Evolutionary conservation across 2,113 vertebrate genomes (phyloP).

Genomic region (Dermatemys mawii): DNA sequence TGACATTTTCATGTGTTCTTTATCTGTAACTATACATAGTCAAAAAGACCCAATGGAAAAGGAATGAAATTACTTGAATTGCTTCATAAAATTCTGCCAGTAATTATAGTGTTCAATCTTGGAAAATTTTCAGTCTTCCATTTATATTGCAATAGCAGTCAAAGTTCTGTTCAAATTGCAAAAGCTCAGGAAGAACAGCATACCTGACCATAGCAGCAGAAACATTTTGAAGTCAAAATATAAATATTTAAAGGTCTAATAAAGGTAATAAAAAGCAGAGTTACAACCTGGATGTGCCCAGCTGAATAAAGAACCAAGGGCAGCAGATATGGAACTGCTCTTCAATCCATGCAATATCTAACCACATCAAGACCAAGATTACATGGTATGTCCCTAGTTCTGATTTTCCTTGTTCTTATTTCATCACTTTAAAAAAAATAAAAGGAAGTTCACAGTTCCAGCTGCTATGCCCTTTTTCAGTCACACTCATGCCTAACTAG

Average conservation of each 20-base stretch:
- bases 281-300: constrained; percentile 23
- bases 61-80: background rate
- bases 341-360: background rate
- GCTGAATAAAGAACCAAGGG: constrained; percentile 1
- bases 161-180: background rate
- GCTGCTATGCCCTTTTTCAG: background rate
- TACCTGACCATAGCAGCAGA: background rate
- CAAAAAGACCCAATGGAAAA: background rate
- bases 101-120: background rate
- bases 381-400: background rate
- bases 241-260: background rate
- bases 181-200: constrained; percentile 27
- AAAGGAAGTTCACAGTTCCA: background rate
- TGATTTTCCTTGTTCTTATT: background rate
- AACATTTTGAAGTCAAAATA: background rate
- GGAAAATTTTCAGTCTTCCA: background rate
- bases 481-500: background rate
- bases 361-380: background rate
- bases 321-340: constrained; percentile 31
- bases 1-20: background rate
- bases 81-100: background rate
- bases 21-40: background rate
- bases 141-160: constrained; percentile 13
- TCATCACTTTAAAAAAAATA: background rate
- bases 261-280: constrained; percentile 53